A percentile compares a stretch with the other conserved stretches of the same genome.
These are phyloP conservation scores for Channa argus DNA, from an alignment of 2,113 vertebrate species.

Conservation along the genomic window DNA sequence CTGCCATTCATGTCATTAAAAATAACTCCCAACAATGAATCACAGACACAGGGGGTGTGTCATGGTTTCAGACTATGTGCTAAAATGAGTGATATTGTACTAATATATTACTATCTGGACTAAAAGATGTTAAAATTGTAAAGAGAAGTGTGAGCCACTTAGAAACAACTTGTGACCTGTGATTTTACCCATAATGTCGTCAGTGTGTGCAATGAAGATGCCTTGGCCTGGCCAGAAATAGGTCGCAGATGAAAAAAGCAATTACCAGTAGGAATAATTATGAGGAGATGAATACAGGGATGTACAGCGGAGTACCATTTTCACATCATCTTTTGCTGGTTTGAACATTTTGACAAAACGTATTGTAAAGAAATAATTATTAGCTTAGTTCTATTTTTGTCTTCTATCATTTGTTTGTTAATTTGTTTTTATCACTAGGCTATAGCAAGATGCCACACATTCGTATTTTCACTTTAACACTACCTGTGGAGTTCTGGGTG, in stretches of 20 bases:
- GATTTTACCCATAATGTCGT: constrained; percentile 65
- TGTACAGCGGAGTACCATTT: constrained; percentile 72
- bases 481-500: constrained; percentile 78
- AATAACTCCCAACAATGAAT: constrained; percentile 58
- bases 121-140: constrained; percentile 59
- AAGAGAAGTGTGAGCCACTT: constrained; percentile 65
- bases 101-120: constrained; percentile 63
- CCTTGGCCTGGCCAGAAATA: constrained; percentile 64
- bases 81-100: constrained; percentile 61
- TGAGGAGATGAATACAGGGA: constrained; percentile 71
- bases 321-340: constrained; percentile 53
- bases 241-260: constrained; percentile 50
- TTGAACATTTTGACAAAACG: constrained; percentile 51
- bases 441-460: constrained; percentile 71
- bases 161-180: constrained; percentile 65
- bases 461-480: constrained; percentile 78
- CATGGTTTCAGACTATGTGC: constrained; percentile 51
- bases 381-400: constrained; percentile 72
- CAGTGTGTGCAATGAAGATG: constrained; percentile 71
- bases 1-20: constrained; percentile 57
- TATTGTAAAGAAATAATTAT: constrained; percentile 56
- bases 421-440: constrained; percentile 53
- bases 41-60: constrained; percentile 50
- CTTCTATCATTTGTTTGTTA: constrained; percentile 52
- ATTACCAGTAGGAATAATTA: constrained; percentile 48